Percentiles rank a stretch among this genome's conserved stretches.
phyloP scores from a whole-genome alignment of 2,113 vertebrate genomes.

The Tauraco erythrolophus region DNA sequence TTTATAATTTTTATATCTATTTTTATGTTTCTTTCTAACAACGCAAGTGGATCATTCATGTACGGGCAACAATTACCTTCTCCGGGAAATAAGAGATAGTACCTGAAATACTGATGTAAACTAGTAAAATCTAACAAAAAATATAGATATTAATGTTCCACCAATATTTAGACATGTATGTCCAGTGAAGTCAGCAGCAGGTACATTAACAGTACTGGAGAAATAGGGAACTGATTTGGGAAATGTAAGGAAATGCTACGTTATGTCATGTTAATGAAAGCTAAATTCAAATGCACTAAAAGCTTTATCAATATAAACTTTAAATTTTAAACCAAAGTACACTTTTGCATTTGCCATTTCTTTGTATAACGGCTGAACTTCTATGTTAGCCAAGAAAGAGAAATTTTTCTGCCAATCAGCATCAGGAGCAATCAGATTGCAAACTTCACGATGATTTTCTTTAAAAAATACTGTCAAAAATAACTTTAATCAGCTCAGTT shows the following conservation, averaged over 20 bases:
- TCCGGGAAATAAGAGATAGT: background rate
- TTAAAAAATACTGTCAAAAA: background rate
- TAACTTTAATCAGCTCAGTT: slow-evolving; percentile 12
- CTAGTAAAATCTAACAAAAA: background rate
- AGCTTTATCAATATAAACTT: background rate
- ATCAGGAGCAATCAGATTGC: background rate
- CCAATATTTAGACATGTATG: background rate
- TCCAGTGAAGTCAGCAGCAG: background rate
- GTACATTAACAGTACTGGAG: background rate
- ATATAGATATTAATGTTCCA: background rate
- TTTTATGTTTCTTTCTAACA: background rate
- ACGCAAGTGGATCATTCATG: background rate
- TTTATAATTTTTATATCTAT: background rate
- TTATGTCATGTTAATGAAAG: background rate
- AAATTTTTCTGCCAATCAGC: background rate
- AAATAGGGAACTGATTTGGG: background rate
- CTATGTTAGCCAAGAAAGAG: background rate
- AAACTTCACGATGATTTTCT: background rate
- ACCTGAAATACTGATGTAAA: background rate
- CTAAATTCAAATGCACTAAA: background rate
- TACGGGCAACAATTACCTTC: background rate
- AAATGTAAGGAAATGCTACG: background rate
- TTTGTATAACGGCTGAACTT: slow-evolving; percentile 3
- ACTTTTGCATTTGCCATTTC: background rate
- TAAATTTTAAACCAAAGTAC: background rate